Evolutionary conservation across 2,888 invertebrate genomes (phyloP).

Genomic region (Drosophila stalkeri): DNA sequence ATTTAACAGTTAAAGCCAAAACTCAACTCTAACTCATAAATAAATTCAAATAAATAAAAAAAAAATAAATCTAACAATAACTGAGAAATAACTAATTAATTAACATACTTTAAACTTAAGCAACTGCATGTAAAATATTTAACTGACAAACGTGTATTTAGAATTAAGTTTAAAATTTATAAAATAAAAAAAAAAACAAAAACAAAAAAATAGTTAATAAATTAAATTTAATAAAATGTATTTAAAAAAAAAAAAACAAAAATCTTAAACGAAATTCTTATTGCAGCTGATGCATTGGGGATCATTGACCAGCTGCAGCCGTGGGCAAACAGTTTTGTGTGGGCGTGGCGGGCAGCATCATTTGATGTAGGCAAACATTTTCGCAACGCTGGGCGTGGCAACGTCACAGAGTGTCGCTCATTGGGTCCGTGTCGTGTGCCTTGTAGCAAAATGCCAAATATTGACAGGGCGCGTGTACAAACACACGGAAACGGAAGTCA

Average conservation of each 20-base stretch:
- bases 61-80: constrained; percentile 49
- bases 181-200: constrained; percentile 39
- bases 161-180: constrained; percentile 61
- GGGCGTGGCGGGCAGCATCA: constrained; percentile 17
- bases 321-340: constrained; percentile 34
- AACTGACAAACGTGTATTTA: constrained; percentile 60
- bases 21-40: constrained; percentile 46
- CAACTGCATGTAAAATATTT: constrained; percentile 80
- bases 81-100: constrained; percentile 47
- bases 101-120: constrained; percentile 56
- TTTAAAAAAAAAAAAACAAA: constrained; percentile 44
- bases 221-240: constrained; percentile 83
- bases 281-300: not conserved
- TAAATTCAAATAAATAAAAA: constrained; percentile 32
- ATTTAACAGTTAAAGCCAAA: constrained; percentile 21
- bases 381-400: constrained; percentile 39
- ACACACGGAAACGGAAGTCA: constrained; percentile 74
- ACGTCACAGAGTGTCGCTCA: not conserved
- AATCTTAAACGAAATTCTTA: not conserved
- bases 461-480: constrained; percentile 77
- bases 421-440: constrained; percentile 46
- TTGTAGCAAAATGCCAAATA: constrained; percentile 75
- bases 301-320: constrained; percentile 34
- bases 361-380: constrained; percentile 65
- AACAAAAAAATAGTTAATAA: constrained; percentile 69